Conservation (phyloP, 2,113 vertebrate genomes). For the Forbesichthys agassizii region DNA sequence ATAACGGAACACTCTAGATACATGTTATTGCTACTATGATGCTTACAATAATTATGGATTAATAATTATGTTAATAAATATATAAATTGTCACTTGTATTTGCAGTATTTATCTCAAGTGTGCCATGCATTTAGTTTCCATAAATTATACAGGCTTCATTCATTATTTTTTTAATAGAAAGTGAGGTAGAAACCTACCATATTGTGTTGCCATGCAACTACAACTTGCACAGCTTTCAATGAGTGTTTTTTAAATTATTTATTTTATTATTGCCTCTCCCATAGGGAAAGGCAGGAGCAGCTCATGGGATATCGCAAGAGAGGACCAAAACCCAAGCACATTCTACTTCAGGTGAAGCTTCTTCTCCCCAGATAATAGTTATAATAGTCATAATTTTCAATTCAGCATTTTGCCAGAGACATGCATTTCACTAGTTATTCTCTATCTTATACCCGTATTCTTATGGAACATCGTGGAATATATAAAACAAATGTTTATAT, state of each 20-base stretch:
- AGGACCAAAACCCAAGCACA: constrained; percentile 94
- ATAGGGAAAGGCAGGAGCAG: constrained; percentile 94
- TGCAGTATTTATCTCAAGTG: no score
- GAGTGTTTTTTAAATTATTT: constrained; percentile 39
- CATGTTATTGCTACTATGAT: no score
- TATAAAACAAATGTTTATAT: neutral
- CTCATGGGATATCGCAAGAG: constrained; percentile 94
- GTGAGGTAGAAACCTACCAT: neutral
- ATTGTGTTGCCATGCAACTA: constrained; percentile 59
- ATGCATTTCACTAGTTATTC: neutral
- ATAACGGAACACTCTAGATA: no score
- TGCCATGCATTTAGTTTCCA: no score
- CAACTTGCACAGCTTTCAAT: neutral
- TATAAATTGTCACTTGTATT: no score
- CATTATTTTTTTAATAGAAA: constrained; percentile 1
- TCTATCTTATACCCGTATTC: neutral
- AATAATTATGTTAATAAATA: no score
- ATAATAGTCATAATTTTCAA: neutral
- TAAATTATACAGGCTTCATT: no score
- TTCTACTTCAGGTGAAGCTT: constrained; percentile 80
- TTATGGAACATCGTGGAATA: neutral
- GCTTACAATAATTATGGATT: no score
- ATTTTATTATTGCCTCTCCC: constrained; percentile 35
- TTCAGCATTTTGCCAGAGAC: no score
- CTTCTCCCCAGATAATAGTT: neutral